phyloP scores from a whole-genome alignment of 2,888 invertebrate genomes.

The Cyclophora albipunctata region DNA sequence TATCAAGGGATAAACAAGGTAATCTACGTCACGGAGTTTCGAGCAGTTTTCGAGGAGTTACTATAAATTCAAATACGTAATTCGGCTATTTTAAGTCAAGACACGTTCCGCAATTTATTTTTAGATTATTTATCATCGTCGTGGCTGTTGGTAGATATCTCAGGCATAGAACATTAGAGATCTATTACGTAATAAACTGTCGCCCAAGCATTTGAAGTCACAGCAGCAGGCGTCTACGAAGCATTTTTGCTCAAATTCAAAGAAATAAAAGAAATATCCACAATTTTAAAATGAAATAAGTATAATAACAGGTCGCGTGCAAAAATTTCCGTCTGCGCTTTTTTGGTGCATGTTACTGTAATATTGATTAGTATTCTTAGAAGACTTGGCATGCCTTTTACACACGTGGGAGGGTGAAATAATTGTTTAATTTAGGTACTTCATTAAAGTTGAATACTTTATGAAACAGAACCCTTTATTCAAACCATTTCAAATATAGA shows the following conservation, averaged over 20 bases:
- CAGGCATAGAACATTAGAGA: background rate
- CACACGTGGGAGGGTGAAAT: too few species aligned
- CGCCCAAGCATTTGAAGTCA: too few species aligned
- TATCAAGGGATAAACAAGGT: conserved; percentile 53
- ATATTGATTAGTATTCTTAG: too few species aligned
- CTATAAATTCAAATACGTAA: conserved; percentile 22
- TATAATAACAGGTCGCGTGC: conserved; percentile 6
- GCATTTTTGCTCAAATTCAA: conserved; percentile 4
- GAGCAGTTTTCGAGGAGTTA: conserved; percentile 20
- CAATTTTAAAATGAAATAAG: background rate
- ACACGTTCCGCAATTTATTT: conserved; percentile 24
- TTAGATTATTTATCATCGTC: conserved; percentile 20
- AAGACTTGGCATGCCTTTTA: too few species aligned
- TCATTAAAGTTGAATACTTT: too few species aligned
- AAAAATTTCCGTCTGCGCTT: conserved; percentile 2
- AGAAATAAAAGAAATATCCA: conserved; percentile 3
- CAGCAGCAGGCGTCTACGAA: background rate
- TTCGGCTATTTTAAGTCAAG: conserved; percentile 22
- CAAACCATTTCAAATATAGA: background rate
- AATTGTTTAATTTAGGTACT: too few species aligned
- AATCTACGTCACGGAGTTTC: conserved; percentile 34
- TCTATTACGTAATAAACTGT: conserved; percentile 1
- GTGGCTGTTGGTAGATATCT: background rate
- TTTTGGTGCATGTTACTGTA: too few species aligned
- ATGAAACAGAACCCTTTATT: conserved; percentile 1